phyloP scores from a whole-genome alignment of 1,140 invertebrate species.

The Scaptomyza hsui region DNA sequence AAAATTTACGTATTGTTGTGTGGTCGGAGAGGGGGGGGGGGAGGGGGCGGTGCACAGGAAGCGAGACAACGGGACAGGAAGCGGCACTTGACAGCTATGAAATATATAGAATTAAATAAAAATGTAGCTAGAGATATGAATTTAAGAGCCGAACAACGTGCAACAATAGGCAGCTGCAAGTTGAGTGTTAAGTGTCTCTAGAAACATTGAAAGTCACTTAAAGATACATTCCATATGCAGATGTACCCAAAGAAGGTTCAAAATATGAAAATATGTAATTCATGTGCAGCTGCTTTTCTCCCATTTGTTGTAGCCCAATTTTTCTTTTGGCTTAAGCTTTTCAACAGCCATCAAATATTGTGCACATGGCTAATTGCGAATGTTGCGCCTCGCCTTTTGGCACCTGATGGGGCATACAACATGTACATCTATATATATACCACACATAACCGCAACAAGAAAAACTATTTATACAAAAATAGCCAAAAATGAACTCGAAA shows the following conservation, averaged over 20 bases:
- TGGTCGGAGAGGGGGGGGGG: no score
- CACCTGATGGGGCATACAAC: conserved; percentile 75
- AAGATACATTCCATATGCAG: conserved; percentile 2
- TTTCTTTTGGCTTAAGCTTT: conserved; percentile 12
- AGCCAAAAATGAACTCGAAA: conserved; percentile 57
- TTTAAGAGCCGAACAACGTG: not conserved
- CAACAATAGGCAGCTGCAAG: conserved; percentile 22
- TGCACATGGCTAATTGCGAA: conserved; percentile 76
- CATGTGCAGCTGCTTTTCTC: conserved; percentile 30
- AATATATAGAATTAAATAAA: conserved; percentile 51
- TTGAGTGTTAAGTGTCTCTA: conserved; percentile 13
- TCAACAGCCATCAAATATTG: conserved; percentile 54
- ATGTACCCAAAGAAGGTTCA: not conserved
- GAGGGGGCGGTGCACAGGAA: conserved; percentile 36
- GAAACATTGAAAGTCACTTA: conserved; percentile 26
- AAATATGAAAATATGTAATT: conserved; percentile 4
- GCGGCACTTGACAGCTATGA: conserved; percentile 77
- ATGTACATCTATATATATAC: not conserved
- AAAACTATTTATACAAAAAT: conserved; percentile 23
- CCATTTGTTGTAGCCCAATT: conserved; percentile 49
- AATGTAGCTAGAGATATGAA: conserved; percentile 34
- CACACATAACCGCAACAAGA: conserved; percentile 52
- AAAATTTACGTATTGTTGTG: no score
- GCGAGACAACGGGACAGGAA: conserved; percentile 50
- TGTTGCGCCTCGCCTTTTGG: conserved; percentile 77